Base-by-base conservation (phyloP, 2,888 invertebrate species). In the Scaptomyza parva region DNA sequence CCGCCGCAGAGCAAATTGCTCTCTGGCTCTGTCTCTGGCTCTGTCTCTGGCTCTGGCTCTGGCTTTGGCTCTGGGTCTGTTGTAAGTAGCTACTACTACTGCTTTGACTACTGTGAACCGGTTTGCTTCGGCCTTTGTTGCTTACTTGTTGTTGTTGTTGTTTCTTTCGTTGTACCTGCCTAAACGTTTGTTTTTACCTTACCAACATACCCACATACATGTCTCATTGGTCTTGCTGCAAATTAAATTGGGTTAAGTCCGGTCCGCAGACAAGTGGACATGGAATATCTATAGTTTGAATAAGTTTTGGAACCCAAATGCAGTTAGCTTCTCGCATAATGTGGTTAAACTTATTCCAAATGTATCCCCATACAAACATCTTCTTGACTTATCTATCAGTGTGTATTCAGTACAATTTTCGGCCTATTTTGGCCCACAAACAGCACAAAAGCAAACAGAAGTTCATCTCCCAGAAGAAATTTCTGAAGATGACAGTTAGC, bases 141-240 rank as follows among this genome's bases (percentile, higher is more conserved):
- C 47, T 41, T 74, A 74, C 67, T 35, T 35, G 7, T 35, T 35
- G 35, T 35, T n/a, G n/a, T n/a, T n/a, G n/a, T n/a, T n/a, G n/a
- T n/a, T n/a, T n/a, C n/a, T n/a, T 71, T 48, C n/a, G 61, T 70
- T 70, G 64, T 70, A 69, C 60, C 79, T 63, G 71, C 74, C 81
- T 87, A 81, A 87, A 87, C 66, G 88, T 70, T 82, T 86, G 79
- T 59, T 53, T 61, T 22, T 22, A 3, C 5, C 5, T 22, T 22
- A 22, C 5, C 17, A 40, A 41, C 51, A 47, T 45, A 54, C 54
- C 35, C 41, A 52, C 37, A 45, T 50, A 52, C 41, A 37, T 39
- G 47, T 54, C 50, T 6, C 39, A n/a, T n/a, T 3, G 9, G 35
- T 35, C 33, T 52, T 44, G 20, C 12, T 18, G 33, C 54, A 8